These are phyloP conservation scores for Campaea margaritaria DNA, from an alignment of 2,888 invertebrate species.

Conservation along the genomic window DNA sequence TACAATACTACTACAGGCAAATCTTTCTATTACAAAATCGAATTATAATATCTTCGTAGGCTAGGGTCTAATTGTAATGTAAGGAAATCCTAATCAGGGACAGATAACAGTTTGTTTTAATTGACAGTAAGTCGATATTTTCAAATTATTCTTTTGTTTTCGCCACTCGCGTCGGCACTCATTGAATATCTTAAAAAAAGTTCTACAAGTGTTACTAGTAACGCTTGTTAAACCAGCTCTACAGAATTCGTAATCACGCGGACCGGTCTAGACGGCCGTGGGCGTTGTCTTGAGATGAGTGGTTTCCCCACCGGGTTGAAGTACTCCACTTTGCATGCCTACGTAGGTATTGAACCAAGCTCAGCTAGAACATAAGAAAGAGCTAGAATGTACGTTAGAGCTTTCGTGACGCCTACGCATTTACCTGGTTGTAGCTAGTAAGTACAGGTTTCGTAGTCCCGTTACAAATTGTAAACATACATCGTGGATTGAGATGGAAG, in stretches of 20 bases:
- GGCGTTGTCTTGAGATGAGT: slow-evolving; percentile 37
- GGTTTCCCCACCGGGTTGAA: slow-evolving; percentile 20
- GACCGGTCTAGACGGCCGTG: slow-evolving; percentile 43
- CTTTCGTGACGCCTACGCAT: slow-evolving; percentile 10
- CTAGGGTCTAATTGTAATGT: no score
- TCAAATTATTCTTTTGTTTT: neutral
- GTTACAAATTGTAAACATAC: neutral
- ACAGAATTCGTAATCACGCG: slow-evolving; percentile 38
- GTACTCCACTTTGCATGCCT: slow-evolving; percentile 23
- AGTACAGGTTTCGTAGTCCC: neutral
- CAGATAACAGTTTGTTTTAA: no score
- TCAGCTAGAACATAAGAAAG: neutral
- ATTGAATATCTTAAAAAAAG: slow-evolving; percentile 5
- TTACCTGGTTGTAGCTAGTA: slow-evolving; percentile 2
- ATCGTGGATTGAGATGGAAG: no score
- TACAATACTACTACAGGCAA: no score
- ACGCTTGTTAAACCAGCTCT: slow-evolving; percentile 38
- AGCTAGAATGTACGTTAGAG: neutral
- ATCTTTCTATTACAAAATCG: no score
- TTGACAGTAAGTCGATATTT: neutral
- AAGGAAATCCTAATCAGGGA: neutral
- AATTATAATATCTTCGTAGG: no score
- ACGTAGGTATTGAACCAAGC: slow-evolving; percentile 3
- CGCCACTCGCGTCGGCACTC: neutral
- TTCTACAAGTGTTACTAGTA: slow-evolving; percentile 22